These are phyloP conservation scores for Urocitellus parryii DNA, from an alignment of 2,113 vertebrate species.

Conservation along the genomic window DNA sequence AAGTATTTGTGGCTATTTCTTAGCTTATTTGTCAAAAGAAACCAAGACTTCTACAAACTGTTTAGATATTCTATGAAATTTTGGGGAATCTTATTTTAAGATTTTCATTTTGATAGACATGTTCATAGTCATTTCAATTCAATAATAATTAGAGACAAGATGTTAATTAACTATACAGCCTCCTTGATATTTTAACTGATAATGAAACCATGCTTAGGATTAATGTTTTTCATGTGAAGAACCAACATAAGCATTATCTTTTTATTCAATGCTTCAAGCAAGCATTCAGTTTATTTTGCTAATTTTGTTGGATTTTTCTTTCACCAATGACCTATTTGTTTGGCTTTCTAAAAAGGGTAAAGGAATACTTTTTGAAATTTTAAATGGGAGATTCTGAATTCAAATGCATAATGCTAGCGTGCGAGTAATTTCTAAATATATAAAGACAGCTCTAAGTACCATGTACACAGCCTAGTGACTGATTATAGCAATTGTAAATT, in stretches of 20 bases:
- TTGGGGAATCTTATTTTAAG: conserved; percentile 40
- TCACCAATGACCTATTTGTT: background rate
- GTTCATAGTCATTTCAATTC: background rate
- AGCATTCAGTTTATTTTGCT: background rate
- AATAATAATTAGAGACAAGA: conserved; percentile 2
- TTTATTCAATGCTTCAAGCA: background rate
- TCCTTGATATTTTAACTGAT: conserved; percentile 52
- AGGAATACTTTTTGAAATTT: conserved; percentile 28
- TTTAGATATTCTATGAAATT: background rate
- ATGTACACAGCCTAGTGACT: conserved; percentile 36
- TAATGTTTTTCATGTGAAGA: conserved; percentile 33
- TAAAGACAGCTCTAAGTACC: conserved; percentile 47
- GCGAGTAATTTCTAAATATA: conserved; percentile 59
- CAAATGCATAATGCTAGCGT: conserved; percentile 31
- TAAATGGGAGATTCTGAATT: conserved; percentile 43
- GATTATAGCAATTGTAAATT: conserved; percentile 70
- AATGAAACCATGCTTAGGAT: background rate
- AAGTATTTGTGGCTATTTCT: background rate
- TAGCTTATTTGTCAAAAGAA: conserved; percentile 30
- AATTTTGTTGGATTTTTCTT: conserved; percentile 25
- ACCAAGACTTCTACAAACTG: background rate
- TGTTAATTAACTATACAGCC: background rate
- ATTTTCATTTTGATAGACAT: background rate
- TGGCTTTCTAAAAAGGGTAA: conserved; percentile 41
- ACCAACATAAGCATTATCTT: background rate